These are phyloP conservation scores for Pocillopora meandrina DNA, from an alignment of 92 coral and sea anemone species.

Conservation along the genomic window DNA sequence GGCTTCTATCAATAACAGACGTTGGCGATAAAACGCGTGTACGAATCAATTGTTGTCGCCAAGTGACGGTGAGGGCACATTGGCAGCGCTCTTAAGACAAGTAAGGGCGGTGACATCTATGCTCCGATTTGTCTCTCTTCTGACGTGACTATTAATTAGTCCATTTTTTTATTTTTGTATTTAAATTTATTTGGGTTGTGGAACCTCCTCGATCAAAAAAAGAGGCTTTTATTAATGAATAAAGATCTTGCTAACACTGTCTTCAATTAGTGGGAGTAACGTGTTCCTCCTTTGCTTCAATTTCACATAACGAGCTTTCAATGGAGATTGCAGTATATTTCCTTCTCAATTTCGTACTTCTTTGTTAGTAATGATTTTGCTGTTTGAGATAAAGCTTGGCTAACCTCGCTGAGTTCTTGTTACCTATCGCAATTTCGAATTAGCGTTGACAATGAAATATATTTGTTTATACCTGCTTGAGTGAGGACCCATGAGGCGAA, in stretches of 20 bases:
- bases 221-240: background rate
- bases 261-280: constrained; percentile 6
- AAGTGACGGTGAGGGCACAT: constrained; percentile 23
- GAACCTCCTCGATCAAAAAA: constrained; percentile 2
- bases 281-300: background rate
- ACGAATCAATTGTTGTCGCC: constrained; percentile 32
- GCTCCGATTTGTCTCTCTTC: constrained; percentile 24
- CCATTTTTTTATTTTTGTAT: constrained; percentile 50
- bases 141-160: constrained; percentile 63
- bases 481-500: background rate
- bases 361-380: background rate
- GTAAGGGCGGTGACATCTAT: constrained; percentile 27
- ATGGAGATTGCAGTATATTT: background rate
- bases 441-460: constrained; percentile 18
- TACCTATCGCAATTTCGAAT: constrained; percentile 47
- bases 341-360: background rate
- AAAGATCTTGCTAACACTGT: background rate
- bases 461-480: constrained; percentile 17
- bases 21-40: constrained; percentile 3
- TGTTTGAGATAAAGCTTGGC: constrained; percentile 7
- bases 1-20: background rate
- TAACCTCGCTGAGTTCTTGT: constrained; percentile 2
- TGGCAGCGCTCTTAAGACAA: constrained; percentile 22
- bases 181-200: constrained; percentile 22
- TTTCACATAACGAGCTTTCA: background rate